Conservation (phyloP, 1,140 invertebrate species). For the Cyphomyrmex costatus region DNA sequence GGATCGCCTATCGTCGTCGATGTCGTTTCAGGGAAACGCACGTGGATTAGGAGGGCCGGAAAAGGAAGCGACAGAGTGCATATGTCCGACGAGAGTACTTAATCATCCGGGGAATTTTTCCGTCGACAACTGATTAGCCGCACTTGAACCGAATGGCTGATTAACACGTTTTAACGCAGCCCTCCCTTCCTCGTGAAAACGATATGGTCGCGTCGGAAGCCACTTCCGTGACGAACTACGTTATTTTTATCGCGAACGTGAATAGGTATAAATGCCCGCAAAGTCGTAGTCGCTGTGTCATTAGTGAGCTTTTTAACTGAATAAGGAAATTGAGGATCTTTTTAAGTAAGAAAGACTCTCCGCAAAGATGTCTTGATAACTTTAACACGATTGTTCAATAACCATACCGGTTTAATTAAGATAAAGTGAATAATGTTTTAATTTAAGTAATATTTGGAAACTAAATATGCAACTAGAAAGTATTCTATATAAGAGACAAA, state of each 20-base stretch:
- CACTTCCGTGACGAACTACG: slow-evolving; percentile 41
- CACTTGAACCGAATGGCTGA: slow-evolving; percentile 54
- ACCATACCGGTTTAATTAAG: neutral
- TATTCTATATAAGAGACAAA: neutral
- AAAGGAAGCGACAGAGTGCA: slow-evolving; percentile 80
- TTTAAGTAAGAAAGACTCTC: neutral
- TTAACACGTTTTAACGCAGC: slow-evolving; percentile 59
- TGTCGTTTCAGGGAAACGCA: slow-evolving; percentile 75
- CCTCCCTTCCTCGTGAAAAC: slow-evolving; percentile 51
- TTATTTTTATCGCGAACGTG: slow-evolving; percentile 46
- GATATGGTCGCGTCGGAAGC: slow-evolving; percentile 51
- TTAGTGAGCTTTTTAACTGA: slow-evolving; percentile 12
- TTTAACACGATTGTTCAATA: neutral
- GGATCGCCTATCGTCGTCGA: slow-evolving; percentile 5
- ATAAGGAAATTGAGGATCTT: neutral
- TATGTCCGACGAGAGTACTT: slow-evolving; percentile 78
- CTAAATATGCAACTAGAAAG: neutral
- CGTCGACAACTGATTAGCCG: slow-evolving; percentile 76
- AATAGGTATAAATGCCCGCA: slow-evolving; percentile 3
- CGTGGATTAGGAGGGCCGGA: slow-evolving; percentile 62
- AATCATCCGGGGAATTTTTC: slow-evolving; percentile 82
- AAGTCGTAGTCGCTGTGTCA: neutral
- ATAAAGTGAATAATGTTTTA: neutral
- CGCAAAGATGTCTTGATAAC: neutral
- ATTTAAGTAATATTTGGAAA: neutral